Evolutionary conservation across 2,797 vertebrate species (phyloP), one percentile per base, ranked within the genome.

Genomic region (Acanthurus lineatus): DNA sequence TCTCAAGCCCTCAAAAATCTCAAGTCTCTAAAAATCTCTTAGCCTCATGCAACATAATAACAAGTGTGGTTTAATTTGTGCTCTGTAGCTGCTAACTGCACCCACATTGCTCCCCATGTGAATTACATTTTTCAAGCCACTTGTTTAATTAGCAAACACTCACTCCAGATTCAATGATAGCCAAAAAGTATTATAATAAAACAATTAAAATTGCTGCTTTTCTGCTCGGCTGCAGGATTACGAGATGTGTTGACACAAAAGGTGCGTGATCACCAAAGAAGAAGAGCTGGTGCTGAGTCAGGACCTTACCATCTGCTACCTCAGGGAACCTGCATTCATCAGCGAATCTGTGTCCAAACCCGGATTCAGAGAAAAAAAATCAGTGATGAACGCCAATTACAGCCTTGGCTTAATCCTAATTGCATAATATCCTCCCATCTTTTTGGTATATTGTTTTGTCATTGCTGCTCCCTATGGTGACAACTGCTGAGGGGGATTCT

Each of bases 241-340:
- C 35, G 47, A 19, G 38, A n/a, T 71, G 40, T 59, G 65, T 57
- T 47, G 51, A 69, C 52, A 53, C 58, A 74, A 72, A 72, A 76
- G n/a, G 51, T 75, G 73, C 65, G 16, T 17, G 73, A 78, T 81
- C 81, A 85, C 84, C 75, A 73, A 66, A 48, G 49, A 83, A 76
- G 67, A 86, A 82, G 69, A 80, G 61, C 59, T 35, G 15, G 28
- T 74, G 89, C 90, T 88, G 88, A 92, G 87, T 91, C 90, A 92
- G 90, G 80, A 85, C 69, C 69, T 81, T 40, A 83, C 93, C 92
- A 94, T 94, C 93, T 93, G 93, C 71, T 91, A 58, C 85, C 82
- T 85, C 40, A 10, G 88, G 85, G 87, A 90, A 80, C 76, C 81
- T 88, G 91, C 79, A 0, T 56, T 84, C 86, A 84, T 93, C 90